phyloP scores from a whole-genome alignment of 2,113 vertebrate species.

The Aptenodytes forsteri region DNA sequence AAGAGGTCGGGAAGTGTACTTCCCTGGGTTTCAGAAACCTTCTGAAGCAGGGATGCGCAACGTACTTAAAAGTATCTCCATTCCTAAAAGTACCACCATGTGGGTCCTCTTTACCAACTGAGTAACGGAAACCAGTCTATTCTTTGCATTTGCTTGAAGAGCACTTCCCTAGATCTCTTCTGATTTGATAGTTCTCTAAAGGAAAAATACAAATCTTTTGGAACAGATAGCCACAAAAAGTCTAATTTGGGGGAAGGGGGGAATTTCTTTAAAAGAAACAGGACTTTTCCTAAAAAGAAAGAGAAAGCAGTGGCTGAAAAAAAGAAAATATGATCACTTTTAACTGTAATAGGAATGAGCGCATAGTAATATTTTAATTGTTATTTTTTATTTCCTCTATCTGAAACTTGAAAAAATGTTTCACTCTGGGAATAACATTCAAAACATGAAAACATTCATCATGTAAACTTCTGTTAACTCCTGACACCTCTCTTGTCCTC shows the following conservation, averaged over 20 bases:
- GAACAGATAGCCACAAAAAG: background rate
- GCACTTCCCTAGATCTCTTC: background rate
- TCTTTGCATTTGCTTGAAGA: background rate
- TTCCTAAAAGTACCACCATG: background rate
- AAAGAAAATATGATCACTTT: background rate
- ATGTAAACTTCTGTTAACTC: slow-evolving; percentile 20
- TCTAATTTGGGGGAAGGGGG: too few relatives aligned
- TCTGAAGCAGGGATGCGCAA: background rate
- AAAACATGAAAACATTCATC: background rate
- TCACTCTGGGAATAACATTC: background rate
- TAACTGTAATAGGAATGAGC: background rate
- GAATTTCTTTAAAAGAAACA: background rate
- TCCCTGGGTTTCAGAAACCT: background rate
- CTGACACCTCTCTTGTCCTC: slow-evolving; percentile 36
- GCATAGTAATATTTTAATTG: background rate
- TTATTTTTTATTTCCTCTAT: background rate
- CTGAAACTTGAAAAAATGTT: background rate
- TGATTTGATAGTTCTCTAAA: background rate
- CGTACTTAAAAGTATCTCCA: background rate
- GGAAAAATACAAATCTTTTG: background rate
- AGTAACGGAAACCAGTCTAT: background rate
- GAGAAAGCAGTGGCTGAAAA: background rate
- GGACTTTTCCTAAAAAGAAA: background rate
- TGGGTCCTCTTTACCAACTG: background rate
- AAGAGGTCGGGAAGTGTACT: background rate